phyloP scores from a whole-genome alignment of 2,113 vertebrate species.

The Diphyllodes magnificus region DNA sequence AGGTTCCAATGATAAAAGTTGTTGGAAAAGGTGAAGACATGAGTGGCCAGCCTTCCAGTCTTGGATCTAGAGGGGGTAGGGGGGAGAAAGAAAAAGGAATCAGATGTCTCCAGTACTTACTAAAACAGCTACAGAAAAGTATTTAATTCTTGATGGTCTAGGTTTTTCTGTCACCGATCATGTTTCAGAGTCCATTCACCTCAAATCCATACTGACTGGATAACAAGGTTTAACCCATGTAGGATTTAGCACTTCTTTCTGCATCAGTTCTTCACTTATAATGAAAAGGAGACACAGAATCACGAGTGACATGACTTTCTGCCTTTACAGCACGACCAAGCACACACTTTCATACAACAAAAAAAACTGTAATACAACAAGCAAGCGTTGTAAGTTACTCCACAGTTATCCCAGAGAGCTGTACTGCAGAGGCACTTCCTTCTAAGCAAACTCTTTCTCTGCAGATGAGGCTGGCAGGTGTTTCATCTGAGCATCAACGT shows the following conservation, averaged over 20 bases:
- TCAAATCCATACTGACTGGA: background rate
- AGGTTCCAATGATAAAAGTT: slow-evolving; percentile 80
- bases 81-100: background rate
- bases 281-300: background rate
- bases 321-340: background rate
- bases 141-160: background rate
- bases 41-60: slow-evolving; percentile 84
- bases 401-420: background rate
- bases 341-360: background rate
- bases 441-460: fast-evolving
- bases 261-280: background rate
- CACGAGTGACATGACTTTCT: fast-evolving
- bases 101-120: background rate
- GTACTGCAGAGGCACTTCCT: background rate
- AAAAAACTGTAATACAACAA: background rate
- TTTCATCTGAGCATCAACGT: background rate
- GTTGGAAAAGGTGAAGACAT: slow-evolving; percentile 93
- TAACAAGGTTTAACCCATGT: background rate
- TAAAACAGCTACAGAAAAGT: background rate
- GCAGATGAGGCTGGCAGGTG: background rate
- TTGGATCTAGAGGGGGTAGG: slow-evolving; percentile 72
- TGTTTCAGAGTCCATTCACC: background rate
- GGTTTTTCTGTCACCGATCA: background rate
- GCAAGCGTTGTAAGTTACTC: background rate
- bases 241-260: background rate